Conservation (phyloP, 53 echinoderm and acorn worm genomes). For the Antedon mediterranea region DNA sequence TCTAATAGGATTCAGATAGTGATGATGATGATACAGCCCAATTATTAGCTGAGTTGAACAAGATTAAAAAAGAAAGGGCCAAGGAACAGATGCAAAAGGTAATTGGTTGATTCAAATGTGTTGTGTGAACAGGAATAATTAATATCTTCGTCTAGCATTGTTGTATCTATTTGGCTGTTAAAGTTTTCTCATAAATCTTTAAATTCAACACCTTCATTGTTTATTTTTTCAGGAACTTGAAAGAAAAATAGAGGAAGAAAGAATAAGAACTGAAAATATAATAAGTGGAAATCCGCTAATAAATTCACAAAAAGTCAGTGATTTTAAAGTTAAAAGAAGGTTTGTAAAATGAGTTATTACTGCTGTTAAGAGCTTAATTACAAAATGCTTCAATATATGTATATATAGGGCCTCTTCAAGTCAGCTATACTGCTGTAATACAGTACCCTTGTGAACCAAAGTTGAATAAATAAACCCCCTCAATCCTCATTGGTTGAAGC, state of each 20-base stretch:
- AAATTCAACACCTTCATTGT: neutral
- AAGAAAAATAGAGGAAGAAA: slow-evolving; percentile 91
- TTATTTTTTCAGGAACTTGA: slow-evolving; percentile 60
- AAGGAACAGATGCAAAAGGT: slow-evolving; percentile 72
- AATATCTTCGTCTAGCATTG: neutral
- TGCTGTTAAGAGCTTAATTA: too few species aligned
- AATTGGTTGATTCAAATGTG: neutral
- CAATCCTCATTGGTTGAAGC: too few species aligned
- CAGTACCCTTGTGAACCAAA: too few species aligned
- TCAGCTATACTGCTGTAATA: too few species aligned
- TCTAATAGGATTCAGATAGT: slow-evolving; percentile 26
- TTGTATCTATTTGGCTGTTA: too few species aligned
- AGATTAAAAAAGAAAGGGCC: slow-evolving; percentile 95
- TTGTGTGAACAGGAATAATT: too few species aligned
- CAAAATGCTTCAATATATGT: too few species aligned
- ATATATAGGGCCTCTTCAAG: too few species aligned
- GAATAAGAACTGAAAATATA: slow-evolving; percentile 90
- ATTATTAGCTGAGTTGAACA: slow-evolving; percentile 90
- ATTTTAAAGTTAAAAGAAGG: slow-evolving; percentile 89
- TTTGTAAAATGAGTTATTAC: too few species aligned
- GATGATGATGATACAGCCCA: slow-evolving; percentile 96
- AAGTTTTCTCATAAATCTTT: too few species aligned
- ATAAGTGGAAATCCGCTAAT: slow-evolving; percentile 90
- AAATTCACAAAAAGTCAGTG: slow-evolving; percentile 34
- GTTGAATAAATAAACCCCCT: too few species aligned